Conservation (phyloP, 2,113 vertebrate genomes). For the Perccottus glenii region DNA sequence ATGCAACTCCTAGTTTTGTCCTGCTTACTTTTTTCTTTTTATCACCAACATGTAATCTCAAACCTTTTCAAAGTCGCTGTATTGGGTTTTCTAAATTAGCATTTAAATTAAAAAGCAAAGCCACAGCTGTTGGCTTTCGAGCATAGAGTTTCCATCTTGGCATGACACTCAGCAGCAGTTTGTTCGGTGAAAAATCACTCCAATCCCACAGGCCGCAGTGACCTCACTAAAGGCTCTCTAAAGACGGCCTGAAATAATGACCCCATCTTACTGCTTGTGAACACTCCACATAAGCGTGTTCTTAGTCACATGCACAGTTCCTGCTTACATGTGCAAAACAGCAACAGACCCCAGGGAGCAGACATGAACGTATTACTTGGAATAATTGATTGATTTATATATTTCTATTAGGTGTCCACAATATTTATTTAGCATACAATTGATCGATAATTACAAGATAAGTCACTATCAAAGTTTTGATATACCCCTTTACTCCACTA, state of each 20-base stretch:
- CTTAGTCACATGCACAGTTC: background rate
- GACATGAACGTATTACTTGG: no score
- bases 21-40: slow-evolving; percentile 10
- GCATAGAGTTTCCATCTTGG: slow-evolving; percentile 32
- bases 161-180: slow-evolving; percentile 26
- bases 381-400: no score
- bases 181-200: slow-evolving; percentile 53
- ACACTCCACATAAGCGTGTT: slow-evolving; percentile 23
- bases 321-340: slow-evolving; percentile 5
- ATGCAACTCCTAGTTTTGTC: slow-evolving; percentile 11
- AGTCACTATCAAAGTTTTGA: background rate
- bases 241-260: slow-evolving; percentile 44
- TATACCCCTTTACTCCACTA: slow-evolving; percentile 50
- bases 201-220: slow-evolving; percentile 23
- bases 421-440: no score
- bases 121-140: slow-evolving; percentile 32
- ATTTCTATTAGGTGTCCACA: no score
- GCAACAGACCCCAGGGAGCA: background rate
- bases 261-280: slow-evolving; percentile 2
- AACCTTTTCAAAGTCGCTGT: slow-evolving; percentile 44
- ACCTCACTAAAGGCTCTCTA: slow-evolving; percentile 48
- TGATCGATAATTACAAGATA: no score
- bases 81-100: slow-evolving; percentile 59
- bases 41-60: slow-evolving; percentile 34
- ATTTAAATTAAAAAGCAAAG: slow-evolving; percentile 72